Base-by-base conservation (phyloP, 2,888 invertebrate species). In the Liodrosophila aerea region DNA sequence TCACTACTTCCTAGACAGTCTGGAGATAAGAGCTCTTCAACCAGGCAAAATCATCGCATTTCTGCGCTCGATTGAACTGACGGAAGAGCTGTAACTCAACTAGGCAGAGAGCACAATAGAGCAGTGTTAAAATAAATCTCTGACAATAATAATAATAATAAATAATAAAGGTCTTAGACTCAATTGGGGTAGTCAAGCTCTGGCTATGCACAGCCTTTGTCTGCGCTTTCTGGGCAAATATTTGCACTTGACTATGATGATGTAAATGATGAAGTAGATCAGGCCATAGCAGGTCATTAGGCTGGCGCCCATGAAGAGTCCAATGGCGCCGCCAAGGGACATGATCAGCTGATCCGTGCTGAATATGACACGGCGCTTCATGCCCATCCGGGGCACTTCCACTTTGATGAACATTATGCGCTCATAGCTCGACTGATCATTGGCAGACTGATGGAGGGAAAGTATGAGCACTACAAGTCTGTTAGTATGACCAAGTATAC, bases 261-360 rank as follows among this genome's bases (percentile, higher is more conserved):
- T 66, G 44, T 69, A 76, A 15, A 82, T 15, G 0, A 69, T 34
- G 11, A 84, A 45, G 49, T 81, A 77, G 13, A 80, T 43, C 9
- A 87, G 29, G 1, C 80, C 83, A 44, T 81, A 85, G 12, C 85
- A 50, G 53, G 87, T 89, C 52, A 90, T 80, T 50, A 89, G 88
- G 64, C 89, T 89, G 41, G 89, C 88, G n/a, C 89, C 89, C 16
- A 89, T 64, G 70, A 89, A 89, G 4, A 89, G 70, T n/a, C 89
- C 88, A 44, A 88, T 87, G 4, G 89, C 88, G 7, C 89, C 89
- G 34, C 89, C 90, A 57, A 90, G 84, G 1, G 89, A 88, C 62
- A 90, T 87, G 36, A 89, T 69, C 64, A 89, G 56, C 60, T 89
- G 89, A 75, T 89, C 89, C 15, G 77, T 76, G 43, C 89, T 89